These are phyloP conservation scores for Acrocephalus arundinaceus DNA, from an alignment of 2,113 vertebrate species.

Conservation along the genomic window DNA sequence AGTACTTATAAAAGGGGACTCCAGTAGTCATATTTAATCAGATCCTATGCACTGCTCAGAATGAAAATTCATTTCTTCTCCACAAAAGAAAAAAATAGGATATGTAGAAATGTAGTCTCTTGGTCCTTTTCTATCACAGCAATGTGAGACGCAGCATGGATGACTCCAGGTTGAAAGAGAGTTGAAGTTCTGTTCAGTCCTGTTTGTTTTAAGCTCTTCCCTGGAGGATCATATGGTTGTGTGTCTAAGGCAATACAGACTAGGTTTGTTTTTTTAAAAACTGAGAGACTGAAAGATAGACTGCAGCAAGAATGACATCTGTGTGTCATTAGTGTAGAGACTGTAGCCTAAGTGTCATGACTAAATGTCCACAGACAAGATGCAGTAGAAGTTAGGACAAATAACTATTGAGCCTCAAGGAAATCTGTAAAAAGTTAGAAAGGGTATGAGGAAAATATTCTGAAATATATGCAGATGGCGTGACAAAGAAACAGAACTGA, in stretches of 20 bases:
- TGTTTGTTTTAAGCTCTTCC: background rate
- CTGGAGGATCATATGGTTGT: background rate
- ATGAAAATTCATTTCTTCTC: background rate
- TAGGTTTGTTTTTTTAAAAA: background rate
- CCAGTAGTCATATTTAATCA: background rate
- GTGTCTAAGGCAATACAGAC: background rate
- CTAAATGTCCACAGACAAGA: background rate
- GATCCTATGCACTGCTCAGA: background rate
- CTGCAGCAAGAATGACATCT: background rate
- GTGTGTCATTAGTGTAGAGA: background rate
- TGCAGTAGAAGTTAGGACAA: background rate
- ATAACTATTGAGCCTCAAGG: background rate
- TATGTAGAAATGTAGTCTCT: background rate
- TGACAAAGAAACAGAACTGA: background rate
- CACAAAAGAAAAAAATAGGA: background rate
- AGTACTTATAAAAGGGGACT: background rate
- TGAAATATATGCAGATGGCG: background rate
- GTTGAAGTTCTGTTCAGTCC: background rate
- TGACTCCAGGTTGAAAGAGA: background rate
- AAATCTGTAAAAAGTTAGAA: conserved; percentile 26
- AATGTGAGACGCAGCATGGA: background rate
- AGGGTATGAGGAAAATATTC: background rate
- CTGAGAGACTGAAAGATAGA: background rate
- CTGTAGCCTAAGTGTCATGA: background rate
- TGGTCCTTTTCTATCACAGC: background rate